phyloP scores from a whole-genome alignment of 2,888 invertebrate genomes.

The Fissipunctia ypsillon region DNA sequence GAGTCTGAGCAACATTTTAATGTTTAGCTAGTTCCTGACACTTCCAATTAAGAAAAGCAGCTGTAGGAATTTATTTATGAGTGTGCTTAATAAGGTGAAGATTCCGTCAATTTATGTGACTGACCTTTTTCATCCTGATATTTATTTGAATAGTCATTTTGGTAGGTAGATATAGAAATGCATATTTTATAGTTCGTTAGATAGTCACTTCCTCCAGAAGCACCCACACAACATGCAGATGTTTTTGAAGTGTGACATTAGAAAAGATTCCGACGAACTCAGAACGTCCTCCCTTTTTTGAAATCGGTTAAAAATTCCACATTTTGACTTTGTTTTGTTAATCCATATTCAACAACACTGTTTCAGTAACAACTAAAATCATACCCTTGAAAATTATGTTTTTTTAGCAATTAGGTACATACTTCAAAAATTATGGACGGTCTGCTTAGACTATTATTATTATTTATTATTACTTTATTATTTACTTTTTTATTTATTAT shows the following conservation, averaged over 20 bases:
- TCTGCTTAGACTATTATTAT: not conserved
- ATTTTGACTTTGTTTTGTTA: not conserved
- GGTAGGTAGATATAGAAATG: not conserved
- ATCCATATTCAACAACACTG: not conserved
- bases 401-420: not conserved
- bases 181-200: not conserved
- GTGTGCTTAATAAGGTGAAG: not conserved
- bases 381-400: not conserved
- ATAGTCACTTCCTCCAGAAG: not conserved
- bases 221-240: no score
- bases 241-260: not conserved
- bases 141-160: not conserved
- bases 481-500: no score
- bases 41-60: constrained; percentile 3
- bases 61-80: not conserved
- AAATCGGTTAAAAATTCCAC: no score
- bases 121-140: not conserved
- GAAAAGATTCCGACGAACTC: no score
- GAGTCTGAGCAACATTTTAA: constrained; percentile 14
- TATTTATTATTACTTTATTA: no score
- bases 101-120: not conserved
- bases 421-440: not conserved
- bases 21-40: not conserved
- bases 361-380: not conserved
- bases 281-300: no score